These are phyloP conservation scores for Dascyllus trimaculatus DNA, from an alignment of 2,113 vertebrate species.

Conservation along the genomic window DNA sequence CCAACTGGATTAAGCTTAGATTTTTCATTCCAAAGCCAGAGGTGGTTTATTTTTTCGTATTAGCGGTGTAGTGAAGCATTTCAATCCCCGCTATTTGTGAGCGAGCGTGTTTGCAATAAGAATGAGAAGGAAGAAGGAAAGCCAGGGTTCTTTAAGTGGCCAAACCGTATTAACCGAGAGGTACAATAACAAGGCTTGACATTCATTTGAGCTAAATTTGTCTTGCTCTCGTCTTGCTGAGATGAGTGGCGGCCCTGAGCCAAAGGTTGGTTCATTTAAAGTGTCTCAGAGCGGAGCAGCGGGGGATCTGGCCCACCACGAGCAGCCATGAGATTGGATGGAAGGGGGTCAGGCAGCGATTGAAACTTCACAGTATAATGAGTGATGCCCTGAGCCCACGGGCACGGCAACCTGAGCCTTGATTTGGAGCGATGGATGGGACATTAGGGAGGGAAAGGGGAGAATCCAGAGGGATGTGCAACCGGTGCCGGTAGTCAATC, in stretches of 20 bases:
- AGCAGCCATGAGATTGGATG: constrained; percentile 74
- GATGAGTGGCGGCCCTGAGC: constrained; percentile 62
- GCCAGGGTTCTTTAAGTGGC: constrained; percentile 37
- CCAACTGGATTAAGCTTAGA: constrained; percentile 52
- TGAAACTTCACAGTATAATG: constrained; percentile 80
- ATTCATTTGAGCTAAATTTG: constrained; percentile 65
- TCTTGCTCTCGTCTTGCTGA: constrained; percentile 50
- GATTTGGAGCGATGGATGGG: constrained; percentile 68
- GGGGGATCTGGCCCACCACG: constrained; percentile 33
- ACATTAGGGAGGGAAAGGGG: constrained; percentile 55
- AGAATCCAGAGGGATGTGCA: constrained; percentile 35
- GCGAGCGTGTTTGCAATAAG: constrained; percentile 35
- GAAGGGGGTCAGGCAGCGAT: constrained; percentile 66
- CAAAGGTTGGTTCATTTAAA: constrained; percentile 70
- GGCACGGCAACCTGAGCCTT: constrained; percentile 52
- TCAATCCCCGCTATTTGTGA: constrained; percentile 45
- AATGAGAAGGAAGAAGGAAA: constrained; percentile 19
- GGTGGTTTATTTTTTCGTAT: constrained; percentile 57
- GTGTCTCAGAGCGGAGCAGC: constrained; percentile 62
- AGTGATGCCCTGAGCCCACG: constrained; percentile 66
- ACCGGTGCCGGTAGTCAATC: constrained; percentile 50
- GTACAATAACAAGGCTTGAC: constrained; percentile 69
- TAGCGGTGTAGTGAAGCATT: constrained; percentile 39
- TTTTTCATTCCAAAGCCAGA: constrained; percentile 52
- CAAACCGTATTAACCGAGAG: constrained; percentile 59